phyloP scores from a whole-genome alignment of 2,888 invertebrate genomes.

The Trachelus stipa region DNA sequence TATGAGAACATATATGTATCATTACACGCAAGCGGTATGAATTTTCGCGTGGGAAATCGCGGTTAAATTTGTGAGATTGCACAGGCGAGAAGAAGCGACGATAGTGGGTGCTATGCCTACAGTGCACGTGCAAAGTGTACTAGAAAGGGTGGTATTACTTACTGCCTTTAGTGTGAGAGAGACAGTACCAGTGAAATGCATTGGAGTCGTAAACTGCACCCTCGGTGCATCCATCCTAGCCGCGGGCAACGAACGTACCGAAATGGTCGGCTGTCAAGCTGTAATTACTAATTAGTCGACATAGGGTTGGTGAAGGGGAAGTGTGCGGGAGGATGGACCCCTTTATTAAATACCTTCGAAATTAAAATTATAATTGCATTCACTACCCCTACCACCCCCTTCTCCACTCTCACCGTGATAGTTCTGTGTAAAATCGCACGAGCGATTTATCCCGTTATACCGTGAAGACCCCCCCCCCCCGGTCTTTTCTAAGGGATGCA shows the following conservation, averaged over 20 bases:
- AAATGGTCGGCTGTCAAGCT: slow-evolving; percentile 52
- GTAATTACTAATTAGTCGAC: slow-evolving; percentile 64
- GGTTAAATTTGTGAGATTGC: too few relatives aligned
- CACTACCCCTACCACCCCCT: slow-evolving; percentile 50
- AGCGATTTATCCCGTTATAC: slow-evolving; percentile 1
- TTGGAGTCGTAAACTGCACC: background rate
- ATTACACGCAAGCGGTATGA: too few relatives aligned
- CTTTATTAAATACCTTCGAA: slow-evolving; percentile 67
- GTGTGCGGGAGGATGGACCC: slow-evolving; percentile 51
- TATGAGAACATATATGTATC: too few relatives aligned
- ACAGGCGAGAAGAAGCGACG: too few relatives aligned
- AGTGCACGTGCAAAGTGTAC: too few relatives aligned
- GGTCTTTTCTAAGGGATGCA: too few relatives aligned
- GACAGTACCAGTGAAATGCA: too few relatives aligned
- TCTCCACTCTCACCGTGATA: slow-evolving; percentile 35
- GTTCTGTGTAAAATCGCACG: slow-evolving; percentile 33
- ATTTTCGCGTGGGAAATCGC: too few relatives aligned
- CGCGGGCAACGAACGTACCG: slow-evolving; percentile 30
- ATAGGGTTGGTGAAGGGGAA: slow-evolving; percentile 34
- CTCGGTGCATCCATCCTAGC: slow-evolving; percentile 1
- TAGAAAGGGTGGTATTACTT: too few relatives aligned
- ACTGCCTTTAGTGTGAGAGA: too few relatives aligned
- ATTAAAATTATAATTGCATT: slow-evolving; percentile 68
- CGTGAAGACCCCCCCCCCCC: too few relatives aligned
- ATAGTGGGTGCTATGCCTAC: too few relatives aligned